Percentiles rank a stretch among this genome's conserved stretches.
Conservation (phyloP, 2,797 vertebrate species). For the Sarcoramphus papa region DNA sequence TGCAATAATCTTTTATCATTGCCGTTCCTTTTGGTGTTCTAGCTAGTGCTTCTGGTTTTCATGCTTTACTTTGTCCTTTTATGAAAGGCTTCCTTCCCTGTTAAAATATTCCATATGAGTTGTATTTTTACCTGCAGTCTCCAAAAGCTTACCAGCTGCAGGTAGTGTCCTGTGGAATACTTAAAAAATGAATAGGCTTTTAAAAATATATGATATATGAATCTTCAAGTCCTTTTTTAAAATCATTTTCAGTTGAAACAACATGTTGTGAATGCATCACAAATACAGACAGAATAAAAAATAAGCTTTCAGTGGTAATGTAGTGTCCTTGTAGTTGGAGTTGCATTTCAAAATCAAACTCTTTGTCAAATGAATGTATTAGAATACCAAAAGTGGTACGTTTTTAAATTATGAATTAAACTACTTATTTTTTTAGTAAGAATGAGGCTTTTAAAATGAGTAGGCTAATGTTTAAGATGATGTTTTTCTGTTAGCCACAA, state of each 20-base stretch:
- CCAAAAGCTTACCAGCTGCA: background rate
- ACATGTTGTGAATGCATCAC: background rate
- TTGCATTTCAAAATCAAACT: background rate
- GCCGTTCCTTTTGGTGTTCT: background rate
- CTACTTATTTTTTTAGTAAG: background rate
- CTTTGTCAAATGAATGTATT: background rate
- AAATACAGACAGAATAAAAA: background rate
- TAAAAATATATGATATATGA: background rate
- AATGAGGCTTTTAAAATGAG: background rate
- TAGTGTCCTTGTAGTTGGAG: background rate
- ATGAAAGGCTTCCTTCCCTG: background rate
- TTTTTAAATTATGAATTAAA: conserved; percentile 25
- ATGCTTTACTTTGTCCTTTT: background rate
- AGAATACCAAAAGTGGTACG: background rate
- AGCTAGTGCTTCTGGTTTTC: background rate
- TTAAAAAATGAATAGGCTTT: background rate
- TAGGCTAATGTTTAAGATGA: background rate
- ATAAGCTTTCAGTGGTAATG: background rate
- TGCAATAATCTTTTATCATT: background rate
- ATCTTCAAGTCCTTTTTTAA: background rate
- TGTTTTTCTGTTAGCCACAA: background rate
- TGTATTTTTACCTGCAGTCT: background rate
- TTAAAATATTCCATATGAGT: background rate
- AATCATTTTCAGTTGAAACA: background rate
- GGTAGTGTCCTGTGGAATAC: background rate